Evolutionary conservation across 1,140 invertebrate species (phyloP), one percentile per base, ranked within the genome.

Genomic region (Temnothorax longispinosus): DNA sequence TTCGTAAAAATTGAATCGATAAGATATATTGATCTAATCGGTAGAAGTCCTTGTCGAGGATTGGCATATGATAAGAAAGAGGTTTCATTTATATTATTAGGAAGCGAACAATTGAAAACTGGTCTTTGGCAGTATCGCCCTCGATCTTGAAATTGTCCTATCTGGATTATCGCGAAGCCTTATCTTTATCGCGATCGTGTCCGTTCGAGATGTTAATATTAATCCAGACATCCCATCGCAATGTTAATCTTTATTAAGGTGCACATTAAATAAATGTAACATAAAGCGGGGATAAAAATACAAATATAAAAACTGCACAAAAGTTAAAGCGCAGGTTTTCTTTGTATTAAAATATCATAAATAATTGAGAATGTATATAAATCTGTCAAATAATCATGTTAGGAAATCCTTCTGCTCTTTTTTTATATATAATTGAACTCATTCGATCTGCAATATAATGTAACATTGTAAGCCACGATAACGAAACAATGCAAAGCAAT

Each of bases 1-100:
- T 41, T 65, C n/a, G 44, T 65, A 77, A 47, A 65, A 65, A n/a
- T 65, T 27, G 32, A 78, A 50, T 52, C 13, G 44, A 78, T 64
- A 38, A 47, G 27, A 41, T 62, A 41, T 62, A 78, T 56, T 27
- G 32, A 65, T 50, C 18, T 65, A 50, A 78, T 78, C 13, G 13
- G 11, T 64, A 64, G 27, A 44, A 64, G 27, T 41, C 69, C 7
- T 13, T 8, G 38, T 15, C 7, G 21, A 13, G 38, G 13, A 64
- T 38, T 65, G 27, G 21, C 1, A 18, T 41, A 18, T 41, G 10
- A 50, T 18, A 21, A 71, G 41, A 71, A 71, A 71, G 13, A 47
- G n/a, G 21, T 47, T 71, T n/a, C 3, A 38, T 41, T 65, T 65
- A 65, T 21, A 35, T 35, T 21, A 65, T 35, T 21, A 65, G 8